phyloP scores from a whole-genome alignment of 2,888 invertebrate species.

The Malthinus flaveolus region DNA sequence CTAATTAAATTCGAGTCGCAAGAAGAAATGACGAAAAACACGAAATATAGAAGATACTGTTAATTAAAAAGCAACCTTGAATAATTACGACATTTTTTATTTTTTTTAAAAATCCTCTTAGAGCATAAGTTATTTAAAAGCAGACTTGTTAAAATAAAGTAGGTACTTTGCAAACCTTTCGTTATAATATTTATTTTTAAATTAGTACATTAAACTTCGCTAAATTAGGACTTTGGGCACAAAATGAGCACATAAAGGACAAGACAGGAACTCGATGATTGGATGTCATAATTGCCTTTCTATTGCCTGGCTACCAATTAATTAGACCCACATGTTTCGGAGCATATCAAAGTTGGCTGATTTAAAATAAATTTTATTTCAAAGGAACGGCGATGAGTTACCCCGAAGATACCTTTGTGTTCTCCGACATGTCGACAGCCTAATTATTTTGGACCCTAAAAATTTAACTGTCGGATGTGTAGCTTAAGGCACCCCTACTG shows the following conservation, averaged over 20 bases:
- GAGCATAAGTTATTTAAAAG: neutral
- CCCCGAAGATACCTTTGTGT: slow-evolving; percentile 42
- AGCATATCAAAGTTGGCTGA: slow-evolving; percentile 33
- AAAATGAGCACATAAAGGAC: slow-evolving; percentile 22
- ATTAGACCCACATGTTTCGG: slow-evolving; percentile 33
- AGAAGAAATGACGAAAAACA: slow-evolving; percentile 48
- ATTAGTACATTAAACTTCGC: slow-evolving; percentile 17
- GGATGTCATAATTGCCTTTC: slow-evolving; percentile 36
- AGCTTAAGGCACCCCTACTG: slow-evolving; percentile 23
- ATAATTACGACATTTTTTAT: slow-evolving; percentile 45
- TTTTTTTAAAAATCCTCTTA: neutral
- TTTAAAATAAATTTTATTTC: slow-evolving; percentile 41
- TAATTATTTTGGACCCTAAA: slow-evolving; percentile 40
- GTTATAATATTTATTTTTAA: slow-evolving; percentile 7
- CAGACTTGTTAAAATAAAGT: neutral
- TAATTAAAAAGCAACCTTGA: slow-evolving; percentile 49
- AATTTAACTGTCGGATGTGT: slow-evolving; percentile 37
- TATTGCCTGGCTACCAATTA: slow-evolving; percentile 36
- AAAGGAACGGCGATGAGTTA: slow-evolving; percentile 37
- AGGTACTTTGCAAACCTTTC: neutral
- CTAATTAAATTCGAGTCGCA: slow-evolving; percentile 50
- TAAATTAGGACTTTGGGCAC: slow-evolving; percentile 18
- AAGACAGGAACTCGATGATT: slow-evolving; percentile 27
- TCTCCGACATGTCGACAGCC: slow-evolving; percentile 40
- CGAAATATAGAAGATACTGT: slow-evolving; percentile 48